A percentile compares a stretch with the other conserved stretches of the same genome.
Evolutionary conservation across 37 sponge, comb jelly and placozoan genomes (phyloP).

Genomic region (Aplysina aerophoba): DNA sequence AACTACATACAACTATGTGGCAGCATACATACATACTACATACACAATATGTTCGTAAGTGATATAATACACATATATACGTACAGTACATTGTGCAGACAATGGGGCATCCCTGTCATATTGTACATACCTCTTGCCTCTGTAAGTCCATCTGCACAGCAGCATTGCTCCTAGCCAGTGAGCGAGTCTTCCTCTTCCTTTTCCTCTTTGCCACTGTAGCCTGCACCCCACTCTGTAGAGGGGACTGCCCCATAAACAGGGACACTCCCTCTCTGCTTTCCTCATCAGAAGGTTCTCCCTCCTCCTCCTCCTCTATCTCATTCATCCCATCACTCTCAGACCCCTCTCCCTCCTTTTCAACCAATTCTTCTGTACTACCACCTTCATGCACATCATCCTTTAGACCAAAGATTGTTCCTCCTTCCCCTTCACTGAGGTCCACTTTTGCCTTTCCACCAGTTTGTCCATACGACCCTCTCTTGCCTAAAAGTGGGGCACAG

Average conservation of each 20-base stretch:
- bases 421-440: background rate
- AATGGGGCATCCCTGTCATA: no score
- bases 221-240: slow-evolving; percentile 1
- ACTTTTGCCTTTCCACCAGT: no score
- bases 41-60: no score
- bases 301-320: slow-evolving; percentile 11
- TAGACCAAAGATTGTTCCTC: slow-evolving; percentile 6
- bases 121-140: slow-evolving; percentile 61
- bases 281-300: background rate
- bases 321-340: background rate
- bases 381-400: slow-evolving; percentile 4
- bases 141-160: slow-evolving; percentile 37
- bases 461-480: no score
- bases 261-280: background rate
- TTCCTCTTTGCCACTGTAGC: background rate
- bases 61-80: no score
- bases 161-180: slow-evolving; percentile 3
- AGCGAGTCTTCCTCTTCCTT: slow-evolving; percentile 41
- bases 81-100: no score
- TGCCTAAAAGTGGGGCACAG: no score
- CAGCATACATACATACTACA: no score
- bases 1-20: no score
- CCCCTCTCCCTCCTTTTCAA: background rate
- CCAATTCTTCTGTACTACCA: background rate
- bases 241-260: slow-evolving; percentile 45